Evolutionary conservation across 2,797 vertebrate species (phyloP).

Genomic region (Fundulus diaphanus): DNA sequence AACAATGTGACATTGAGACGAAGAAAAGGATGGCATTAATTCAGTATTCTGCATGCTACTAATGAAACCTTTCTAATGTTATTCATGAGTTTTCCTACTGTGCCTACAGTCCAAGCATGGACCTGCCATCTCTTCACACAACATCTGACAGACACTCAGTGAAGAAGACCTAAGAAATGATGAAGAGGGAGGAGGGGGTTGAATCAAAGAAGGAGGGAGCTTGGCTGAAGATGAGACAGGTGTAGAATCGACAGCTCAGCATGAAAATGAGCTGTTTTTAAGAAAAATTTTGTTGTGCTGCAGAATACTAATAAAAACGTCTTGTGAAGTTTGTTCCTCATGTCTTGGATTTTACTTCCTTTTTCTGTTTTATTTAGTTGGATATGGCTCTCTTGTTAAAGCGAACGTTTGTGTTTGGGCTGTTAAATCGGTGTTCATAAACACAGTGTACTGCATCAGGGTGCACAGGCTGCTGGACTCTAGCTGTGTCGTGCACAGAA

Average conservation of each 20-base stretch:
- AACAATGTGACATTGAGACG: conserved; percentile 24
- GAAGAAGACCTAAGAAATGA: conserved; percentile 15
- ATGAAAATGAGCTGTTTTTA: conserved; percentile 23
- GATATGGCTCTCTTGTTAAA: conserved; percentile 1
- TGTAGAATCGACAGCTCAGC: conserved; percentile 20
- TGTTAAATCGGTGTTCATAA: conserved; percentile 18
- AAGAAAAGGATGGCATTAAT: conserved; percentile 39
- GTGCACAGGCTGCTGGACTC: conserved; percentile 7
- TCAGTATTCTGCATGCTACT: conserved; percentile 41
- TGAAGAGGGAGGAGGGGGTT: conserved; percentile 7
- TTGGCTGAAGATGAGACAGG: conserved; percentile 28
- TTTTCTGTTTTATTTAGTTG: conserved; percentile 19
- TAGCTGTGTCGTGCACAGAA: conserved; percentile 30
- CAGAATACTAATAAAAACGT: conserved; percentile 18
- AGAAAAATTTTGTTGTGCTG: conserved; percentile 10
- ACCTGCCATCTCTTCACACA: conserved; percentile 50
- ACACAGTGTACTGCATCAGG: neutral
- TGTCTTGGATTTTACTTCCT: neutral
- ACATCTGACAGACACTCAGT: conserved; percentile 42
- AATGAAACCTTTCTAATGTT: conserved; percentile 71
- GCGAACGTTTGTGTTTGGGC: conserved; percentile 38
- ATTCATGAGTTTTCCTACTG: conserved; percentile 71
- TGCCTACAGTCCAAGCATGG: conserved; percentile 48
- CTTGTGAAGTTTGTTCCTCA: neutral
- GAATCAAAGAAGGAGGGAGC: conserved; percentile 6